Percentiles rank a stretch among this genome's conserved stretches.
phyloP scores from a whole-genome alignment of 2,113 vertebrate genomes.

The Melanerpes formicivorus region DNA sequence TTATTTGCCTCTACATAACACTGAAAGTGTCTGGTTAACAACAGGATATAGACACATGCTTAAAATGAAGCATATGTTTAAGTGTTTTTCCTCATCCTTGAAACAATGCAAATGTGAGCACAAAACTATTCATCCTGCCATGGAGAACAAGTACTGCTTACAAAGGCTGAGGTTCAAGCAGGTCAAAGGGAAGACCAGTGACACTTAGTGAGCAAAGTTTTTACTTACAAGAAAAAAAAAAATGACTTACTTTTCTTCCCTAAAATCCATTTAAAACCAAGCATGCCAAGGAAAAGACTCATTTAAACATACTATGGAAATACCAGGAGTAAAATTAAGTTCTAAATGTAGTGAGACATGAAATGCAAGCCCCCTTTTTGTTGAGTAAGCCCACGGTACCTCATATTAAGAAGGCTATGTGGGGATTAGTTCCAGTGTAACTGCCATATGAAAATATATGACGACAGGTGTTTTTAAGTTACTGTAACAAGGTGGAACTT shows the following conservation, averaged over 20 bases:
- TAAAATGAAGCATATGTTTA: background rate
- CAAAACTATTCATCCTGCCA: background rate
- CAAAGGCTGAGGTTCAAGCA: background rate
- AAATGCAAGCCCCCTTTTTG: constrained; percentile 22
- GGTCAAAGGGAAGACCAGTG: background rate
- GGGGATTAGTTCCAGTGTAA: constrained; percentile 59
- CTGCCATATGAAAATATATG: constrained; percentile 57
- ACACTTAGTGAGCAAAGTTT: background rate
- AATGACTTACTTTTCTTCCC: background rate
- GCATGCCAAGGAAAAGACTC: background rate
- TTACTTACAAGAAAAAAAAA: background rate
- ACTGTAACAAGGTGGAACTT: constrained; percentile 54
- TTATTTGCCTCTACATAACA: background rate
- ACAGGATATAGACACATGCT: background rate
- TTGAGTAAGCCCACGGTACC: background rate
- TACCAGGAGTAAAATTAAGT: constrained; percentile 11
- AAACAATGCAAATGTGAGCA: background rate
- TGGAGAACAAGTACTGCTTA: background rate
- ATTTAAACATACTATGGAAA: background rate
- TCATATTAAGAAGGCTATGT: constrained; percentile 16
- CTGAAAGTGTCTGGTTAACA: background rate
- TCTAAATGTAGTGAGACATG: constrained; percentile 6
- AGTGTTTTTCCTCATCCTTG: background rate
- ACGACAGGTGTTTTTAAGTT: constrained; percentile 63
- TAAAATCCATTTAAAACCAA: background rate